These are phyloP conservation scores for Tupiocoris notatus DNA, from an alignment of 2,888 invertebrate genomes.

Conservation along the genomic window DNA sequence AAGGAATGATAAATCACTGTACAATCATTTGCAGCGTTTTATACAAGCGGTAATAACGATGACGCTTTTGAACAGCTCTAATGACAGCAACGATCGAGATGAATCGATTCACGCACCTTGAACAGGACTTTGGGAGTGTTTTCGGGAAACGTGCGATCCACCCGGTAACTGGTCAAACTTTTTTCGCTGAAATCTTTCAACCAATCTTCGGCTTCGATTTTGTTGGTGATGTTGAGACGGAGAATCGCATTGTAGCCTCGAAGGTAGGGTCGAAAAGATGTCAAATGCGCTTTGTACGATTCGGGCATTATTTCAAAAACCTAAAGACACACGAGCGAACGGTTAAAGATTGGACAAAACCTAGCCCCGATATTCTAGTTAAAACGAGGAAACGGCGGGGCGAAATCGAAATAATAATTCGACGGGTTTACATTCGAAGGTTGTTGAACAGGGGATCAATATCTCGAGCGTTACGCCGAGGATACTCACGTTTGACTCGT, in stretches of 20 bases:
- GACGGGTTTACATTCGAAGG: conserved; percentile 5
- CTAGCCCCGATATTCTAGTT: not conserved
- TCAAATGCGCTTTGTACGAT: conserved; percentile 34
- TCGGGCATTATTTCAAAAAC: conserved; percentile 35
- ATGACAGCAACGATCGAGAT: too few species aligned
- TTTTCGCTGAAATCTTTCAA: conserved; percentile 42
- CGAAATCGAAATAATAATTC: conserved; percentile 24
- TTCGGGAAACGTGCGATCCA: conserved; percentile 41
- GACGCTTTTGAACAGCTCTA: too few species aligned
- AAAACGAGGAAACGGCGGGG: not conserved
- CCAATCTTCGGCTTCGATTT: conserved; percentile 40
- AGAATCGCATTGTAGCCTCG: conserved; percentile 38
- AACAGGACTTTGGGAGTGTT: conserved; percentile 40
- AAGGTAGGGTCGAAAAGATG: conserved; percentile 35
- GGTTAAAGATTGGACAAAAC: not conserved
- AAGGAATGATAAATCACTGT: too few species aligned
- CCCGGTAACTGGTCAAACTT: conserved; percentile 34
- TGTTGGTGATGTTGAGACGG: conserved; percentile 38
- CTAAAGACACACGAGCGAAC: conserved; percentile 11
- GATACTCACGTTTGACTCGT: conserved; percentile 37
- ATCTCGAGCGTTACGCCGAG: conserved; percentile 8
- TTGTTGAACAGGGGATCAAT: conserved; percentile 27
- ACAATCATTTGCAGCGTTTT: too few species aligned
- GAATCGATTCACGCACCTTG: conserved; percentile 21
- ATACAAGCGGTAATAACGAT: too few species aligned